Evolutionary conservation across 2,113 vertebrate genomes (phyloP), one percentile per base, ranked within the genome.

Genomic region (Brachyhypopomus occidentalis): DNA sequence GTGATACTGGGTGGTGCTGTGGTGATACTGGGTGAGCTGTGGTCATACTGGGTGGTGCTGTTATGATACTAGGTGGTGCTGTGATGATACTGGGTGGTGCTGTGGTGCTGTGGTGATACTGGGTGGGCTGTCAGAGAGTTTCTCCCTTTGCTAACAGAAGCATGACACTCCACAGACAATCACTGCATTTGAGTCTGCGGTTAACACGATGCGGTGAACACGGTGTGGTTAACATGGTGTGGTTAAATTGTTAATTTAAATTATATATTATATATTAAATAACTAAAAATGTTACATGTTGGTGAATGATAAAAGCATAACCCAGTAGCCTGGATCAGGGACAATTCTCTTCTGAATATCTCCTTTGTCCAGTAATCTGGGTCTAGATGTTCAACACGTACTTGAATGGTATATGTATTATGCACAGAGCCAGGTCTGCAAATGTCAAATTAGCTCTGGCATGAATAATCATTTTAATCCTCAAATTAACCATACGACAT

Each of bases 101-200:
- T 38, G 41, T 27, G 64, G 58, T 78, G 20, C 41, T 70, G 70
- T 52, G 25, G 52, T 75, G 72, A 81, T 81, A 75, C 30, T 30
- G 30, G 30, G 30, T 81, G n/a, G 66, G 79, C 30, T 69, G 45
- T 81, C 75, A 22, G 30, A 67, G 27, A 75, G 52, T 58, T 69
- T 81, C 79, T 59, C 48, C 67, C 48, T 72, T 30, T 41, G 52
- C 79, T 81, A 62, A 81, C 79, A 81, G 72, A 81, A 75, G 69
- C 72, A 75, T 72, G 67, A n/a, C 79, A 60, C n/a, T 48, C 14
- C 64, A 74, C 72, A 67, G 62, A 55, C 17, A 75, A 45, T 36
- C 36, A 45, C 72, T 67, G 41, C 45, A 64, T 30, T 45, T 69
- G 62, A 75, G 66, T n/a, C 72, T 69, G 27, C 27, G 41, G 41